Conservation (phyloP, 2,797 vertebrate species). For the Acrossocheilus wenchowensis region DNA sequence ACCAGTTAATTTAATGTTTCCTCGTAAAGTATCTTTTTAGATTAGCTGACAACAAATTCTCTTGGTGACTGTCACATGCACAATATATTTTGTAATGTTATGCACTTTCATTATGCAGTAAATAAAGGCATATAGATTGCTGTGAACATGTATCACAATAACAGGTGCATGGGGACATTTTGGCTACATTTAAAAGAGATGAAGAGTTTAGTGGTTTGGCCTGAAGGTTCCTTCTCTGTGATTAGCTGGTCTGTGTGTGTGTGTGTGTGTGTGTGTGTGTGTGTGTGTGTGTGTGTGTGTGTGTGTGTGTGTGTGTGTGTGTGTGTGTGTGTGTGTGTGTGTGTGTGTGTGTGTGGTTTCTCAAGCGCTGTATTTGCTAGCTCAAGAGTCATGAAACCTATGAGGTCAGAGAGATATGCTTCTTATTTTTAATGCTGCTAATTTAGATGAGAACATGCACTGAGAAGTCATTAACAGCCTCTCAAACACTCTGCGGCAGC, state of each 20-base stretch:
- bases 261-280: too few species aligned
- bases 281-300: too few species aligned
- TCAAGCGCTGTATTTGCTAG: background rate
- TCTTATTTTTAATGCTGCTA: slow-evolving; percentile 55
- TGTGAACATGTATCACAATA: background rate
- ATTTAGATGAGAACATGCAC: slow-evolving; percentile 56
- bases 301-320: background rate
- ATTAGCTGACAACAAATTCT: background rate
- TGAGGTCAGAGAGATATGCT: slow-evolving; percentile 40
- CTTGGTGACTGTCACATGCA: background rate
- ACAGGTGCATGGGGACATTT: background rate
- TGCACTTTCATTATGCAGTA: background rate
- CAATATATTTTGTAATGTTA: background rate
- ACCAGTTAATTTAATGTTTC: background rate
- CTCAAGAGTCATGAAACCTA: slow-evolving; percentile 17
- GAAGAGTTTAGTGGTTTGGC: slow-evolving; percentile 16
- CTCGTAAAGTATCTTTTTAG: too few species aligned
- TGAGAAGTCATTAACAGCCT: slow-evolving; percentile 54
- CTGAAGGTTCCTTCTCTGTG: background rate
- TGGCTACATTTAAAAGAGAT: background rate
- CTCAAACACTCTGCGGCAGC: slow-evolving; percentile 28
- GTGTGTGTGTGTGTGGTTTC: slow-evolving; percentile 17
- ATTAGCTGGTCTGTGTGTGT: background rate
- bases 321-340: too few species aligned
- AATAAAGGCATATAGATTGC: background rate